A percentile compares a stretch with the other conserved stretches of the same genome.
phyloP scores from a whole-genome alignment of 1,140 invertebrate species.

The Drosophila baimaii region DNA sequence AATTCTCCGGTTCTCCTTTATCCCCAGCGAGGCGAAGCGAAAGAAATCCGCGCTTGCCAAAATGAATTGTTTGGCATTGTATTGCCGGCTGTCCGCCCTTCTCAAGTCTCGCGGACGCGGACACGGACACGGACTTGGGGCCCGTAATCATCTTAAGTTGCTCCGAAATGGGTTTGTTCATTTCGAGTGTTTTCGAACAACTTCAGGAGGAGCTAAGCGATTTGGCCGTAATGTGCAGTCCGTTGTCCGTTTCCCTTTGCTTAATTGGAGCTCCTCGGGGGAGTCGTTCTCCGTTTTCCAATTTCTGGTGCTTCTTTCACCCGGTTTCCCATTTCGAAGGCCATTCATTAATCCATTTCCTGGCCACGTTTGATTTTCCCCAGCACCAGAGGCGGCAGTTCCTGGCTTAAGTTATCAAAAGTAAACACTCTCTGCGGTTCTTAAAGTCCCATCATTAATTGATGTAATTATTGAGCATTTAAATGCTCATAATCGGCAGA shows the following conservation, averaged over 20 bases:
- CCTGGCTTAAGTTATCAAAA: conserved; percentile 8
- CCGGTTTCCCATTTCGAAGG: conserved; percentile 12
- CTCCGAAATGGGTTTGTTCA: conserved; percentile 74
- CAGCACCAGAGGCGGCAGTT: no score
- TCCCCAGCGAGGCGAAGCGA: conserved; percentile 33
- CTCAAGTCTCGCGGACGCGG: conserved; percentile 7
- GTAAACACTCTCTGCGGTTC: conserved; percentile 12
- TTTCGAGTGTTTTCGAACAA: conserved; percentile 64
- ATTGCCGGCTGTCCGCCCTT: conserved; percentile 35
- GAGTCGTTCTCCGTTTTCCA: conserved; percentile 17
- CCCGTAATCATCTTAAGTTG: conserved; percentile 79
- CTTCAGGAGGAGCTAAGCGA: conserved; percentile 50
- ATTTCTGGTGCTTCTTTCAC: conserved; percentile 1
- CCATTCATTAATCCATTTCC: conserved; percentile 30
- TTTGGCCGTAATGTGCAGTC: conserved; percentile 29
- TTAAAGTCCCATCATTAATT: conserved; percentile 17
- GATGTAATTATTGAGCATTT: conserved; percentile 16
- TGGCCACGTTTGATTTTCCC: conserved; percentile 23
- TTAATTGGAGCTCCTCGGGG: conserved; percentile 55
- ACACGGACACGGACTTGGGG: conserved; percentile 3
- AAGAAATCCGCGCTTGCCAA: conserved; percentile 64
- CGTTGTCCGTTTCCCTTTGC: conserved; percentile 33
- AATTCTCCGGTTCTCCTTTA: conserved; percentile 25
- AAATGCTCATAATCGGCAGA: background rate
- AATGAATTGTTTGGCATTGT: conserved; percentile 79